phyloP scores from a whole-genome alignment of 2,797 vertebrate genomes.

The Phalanger gymnotis region DNA sequence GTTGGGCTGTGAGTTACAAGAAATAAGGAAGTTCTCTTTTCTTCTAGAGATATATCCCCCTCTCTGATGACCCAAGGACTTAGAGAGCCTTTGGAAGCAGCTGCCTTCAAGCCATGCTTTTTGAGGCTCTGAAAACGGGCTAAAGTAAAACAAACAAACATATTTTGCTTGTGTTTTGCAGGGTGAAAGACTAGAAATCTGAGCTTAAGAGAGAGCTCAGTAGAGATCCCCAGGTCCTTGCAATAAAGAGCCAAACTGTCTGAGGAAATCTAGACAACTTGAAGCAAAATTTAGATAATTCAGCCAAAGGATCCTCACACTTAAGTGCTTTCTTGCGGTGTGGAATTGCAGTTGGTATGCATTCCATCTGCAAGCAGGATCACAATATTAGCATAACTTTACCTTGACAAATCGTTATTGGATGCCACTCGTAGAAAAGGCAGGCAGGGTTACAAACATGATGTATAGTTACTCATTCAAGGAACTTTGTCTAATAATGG shows the following conservation, averaged over 20 bases:
- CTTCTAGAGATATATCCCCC: neutral
- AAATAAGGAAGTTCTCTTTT: neutral
- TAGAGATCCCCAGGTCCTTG: neutral
- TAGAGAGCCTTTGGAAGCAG: neutral
- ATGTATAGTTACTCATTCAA: neutral
- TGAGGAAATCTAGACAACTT: conserved; percentile 35
- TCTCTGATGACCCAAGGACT: neutral
- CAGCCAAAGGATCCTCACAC: conserved; percentile 30
- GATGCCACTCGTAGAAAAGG: neutral
- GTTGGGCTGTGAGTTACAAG: neutral
- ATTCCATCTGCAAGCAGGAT: neutral
- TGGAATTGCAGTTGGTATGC: neutral
- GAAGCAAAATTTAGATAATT: conserved; percentile 19
- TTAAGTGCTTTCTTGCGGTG: conserved; percentile 32
- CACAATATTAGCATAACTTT: neutral
- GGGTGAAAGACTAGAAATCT: neutral
- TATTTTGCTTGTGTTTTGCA: neutral
- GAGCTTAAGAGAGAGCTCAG: neutral
- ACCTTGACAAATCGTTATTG: neutral
- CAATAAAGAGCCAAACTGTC: neutral
- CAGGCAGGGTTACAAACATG: neutral
- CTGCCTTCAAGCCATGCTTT: neutral
- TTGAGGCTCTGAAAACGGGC: neutral
- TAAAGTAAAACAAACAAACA: neutral
- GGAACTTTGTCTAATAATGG: neutral